Base-by-base conservation (phyloP, 2,888 invertebrate species). In the Cephus sareptanus region DNA sequence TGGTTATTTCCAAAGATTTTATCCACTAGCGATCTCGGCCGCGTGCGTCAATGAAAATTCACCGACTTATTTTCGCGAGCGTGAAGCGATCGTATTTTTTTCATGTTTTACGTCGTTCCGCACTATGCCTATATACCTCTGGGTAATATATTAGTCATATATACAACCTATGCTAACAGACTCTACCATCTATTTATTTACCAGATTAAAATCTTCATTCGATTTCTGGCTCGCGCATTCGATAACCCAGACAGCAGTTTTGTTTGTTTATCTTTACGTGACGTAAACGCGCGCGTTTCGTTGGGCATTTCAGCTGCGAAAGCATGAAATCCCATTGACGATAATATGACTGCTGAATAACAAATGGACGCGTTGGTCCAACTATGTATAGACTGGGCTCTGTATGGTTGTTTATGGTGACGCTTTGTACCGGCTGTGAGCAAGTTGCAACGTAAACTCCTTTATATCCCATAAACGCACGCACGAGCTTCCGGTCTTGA, bases 1-100 rank as follows among this genome's bases (percentile, higher is more conserved):
- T 34, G 71, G 33, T 71, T 71, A 71, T 71, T 71, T 71, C 33
- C 31, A 71, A 31, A 71, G 71, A 71, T 71, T 71, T 31, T 71
- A 33, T 71, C 34, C 71, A 33, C 31, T 9, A 9, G 34, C 33
- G 71, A 71, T 33, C 30, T 13, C 71, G 31, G 9, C 23, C 23
- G 30, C 71, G 31, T 34, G 31, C 23, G 31, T 71, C 71, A 56
- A 23, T 23, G 11, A 71, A 31, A 31, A 71, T 71, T 34, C 31
- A 23, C 9, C 1, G 4, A 11, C 71, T 9, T 71, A 71, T 23
- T 71, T 71, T 71, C 12, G 0, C 12, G 71, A 23, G 31, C 3
- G 4, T 71, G 71, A 23, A 9, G 40, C 23, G 1, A 56, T 56
- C 15, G 9, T 15, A 23, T 56, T 23, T 23, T 15, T 23, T 34